Evolutionary conservation across 2,113 vertebrate genomes (phyloP), one percentile per base, ranked within the genome.

Genomic region (Illadopsis cleaveri): DNA sequence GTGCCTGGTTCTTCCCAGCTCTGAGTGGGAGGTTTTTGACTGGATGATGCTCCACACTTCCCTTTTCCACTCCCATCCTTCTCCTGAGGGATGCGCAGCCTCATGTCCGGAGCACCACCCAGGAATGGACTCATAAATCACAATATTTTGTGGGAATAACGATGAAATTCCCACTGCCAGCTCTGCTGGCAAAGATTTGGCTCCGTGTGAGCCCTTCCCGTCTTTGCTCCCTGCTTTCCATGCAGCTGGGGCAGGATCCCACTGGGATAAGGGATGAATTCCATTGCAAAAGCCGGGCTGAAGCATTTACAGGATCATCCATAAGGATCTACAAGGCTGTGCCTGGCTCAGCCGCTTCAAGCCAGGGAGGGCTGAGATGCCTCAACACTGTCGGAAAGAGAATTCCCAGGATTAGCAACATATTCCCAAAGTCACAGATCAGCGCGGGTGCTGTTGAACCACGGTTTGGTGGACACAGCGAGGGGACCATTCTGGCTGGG

Each of bases 351-450:
- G 20, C 35, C 12, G 0, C 82, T 82, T 86, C 14, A 30, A 92
- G 66, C 70, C 70, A 9, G 33, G 37, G 53, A 92, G n/a, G 78
- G 33, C 37, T 91, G 84, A 75, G 85, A 68, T 75, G 51, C 60
- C 81, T 80, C 18, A 60, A 53, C 3, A 0, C 33, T 71, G 77
- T 70, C 0, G 0, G 78, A 28, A 84, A 72, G 66, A 96, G 71
- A 91, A 91, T 92, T 90, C 75, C 71, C 79, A 12, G 92, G 95
- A 90, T 96, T 96, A 97, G 24, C 85, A 93, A 65, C 90, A 85
- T 72, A 48, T 89, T 94, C 66, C 75, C 6, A 10, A 64, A 81
- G 82, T 91, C 90, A 85, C 48, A 50, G 88, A 19, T 1, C 1
- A 89, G 44, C 0, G 0, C 0, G 1, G 31, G 37, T 24, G 15